Evolutionary conservation across 1,140 invertebrate genomes (phyloP), one percentile per base, ranked within the genome.

Genomic region (Cherax destructor): DNA sequence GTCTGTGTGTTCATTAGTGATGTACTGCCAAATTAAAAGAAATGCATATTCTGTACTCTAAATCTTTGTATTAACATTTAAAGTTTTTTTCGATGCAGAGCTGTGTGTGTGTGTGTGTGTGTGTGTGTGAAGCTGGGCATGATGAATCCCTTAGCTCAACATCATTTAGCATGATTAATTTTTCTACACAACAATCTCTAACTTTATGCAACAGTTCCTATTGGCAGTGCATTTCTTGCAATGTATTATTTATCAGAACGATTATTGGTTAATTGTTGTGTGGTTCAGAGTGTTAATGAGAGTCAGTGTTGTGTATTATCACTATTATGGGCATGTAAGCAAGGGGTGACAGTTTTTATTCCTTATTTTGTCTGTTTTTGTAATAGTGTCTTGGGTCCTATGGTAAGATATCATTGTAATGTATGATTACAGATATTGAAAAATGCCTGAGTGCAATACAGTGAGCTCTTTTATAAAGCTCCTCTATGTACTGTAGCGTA

Each of bases 191-290:
- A n/a, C n/a, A 11, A 83, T n/a, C 41, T 85, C 18, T 7, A 49
- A 18, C 49, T 65, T 72, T 47, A 77, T 61, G n/a, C 76, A 50
- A 30, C 74, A 79, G 76, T 88, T 83, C 87, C 65, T 83, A 89
- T 89, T 72, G 69, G 79, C 65, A 74, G 50, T 83, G 79, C 52
- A 89, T 89, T 77, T 56, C 47, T 76, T 87, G 74, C 72, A 78
- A 77, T 78, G n/a, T 83, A 56, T 10, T 88, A 52, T 79, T 52
- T 85, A 79, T 79, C 13, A 80, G 65, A 65, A 72, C n/a, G 65
- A 89, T 47, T 56, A 83, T 83, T 83, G 65, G 78, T 83, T 83
- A 76, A 50, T 89, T 81, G 80, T 81, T 89, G 87, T 76, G 49
- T 52, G 65, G 79, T 83, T 89, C 50, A 74, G 78, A 89, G 79